Percentiles rank a stretch among this genome's conserved stretches.
Conservation (phyloP, 64 coral and sea anemone genomes). For the Montipora efflorescens region DNA sequence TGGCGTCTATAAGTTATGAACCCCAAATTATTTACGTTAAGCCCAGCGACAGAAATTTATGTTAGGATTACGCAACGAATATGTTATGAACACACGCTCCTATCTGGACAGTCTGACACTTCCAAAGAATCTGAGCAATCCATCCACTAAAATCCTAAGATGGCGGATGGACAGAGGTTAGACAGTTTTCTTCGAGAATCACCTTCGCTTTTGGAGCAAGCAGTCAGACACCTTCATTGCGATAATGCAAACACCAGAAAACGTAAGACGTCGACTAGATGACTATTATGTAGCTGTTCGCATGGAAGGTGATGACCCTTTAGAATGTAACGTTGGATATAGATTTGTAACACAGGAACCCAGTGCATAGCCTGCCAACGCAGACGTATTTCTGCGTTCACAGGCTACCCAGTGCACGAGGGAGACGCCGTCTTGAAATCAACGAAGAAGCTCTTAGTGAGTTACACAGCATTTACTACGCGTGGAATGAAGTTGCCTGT, state of each 20-base stretch:
- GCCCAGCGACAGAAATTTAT: neutral
- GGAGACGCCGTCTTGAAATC: conserved; percentile 53
- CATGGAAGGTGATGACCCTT: conserved; percentile 30
- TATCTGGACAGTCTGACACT: neutral
- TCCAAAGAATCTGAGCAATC: neutral
- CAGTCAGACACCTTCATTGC: conserved; percentile 50
- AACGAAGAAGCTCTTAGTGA: conserved; percentile 27
- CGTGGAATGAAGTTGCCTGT: conserved; percentile 54
- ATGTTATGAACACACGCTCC: conserved; percentile 12
- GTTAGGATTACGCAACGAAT: neutral
- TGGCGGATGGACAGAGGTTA: neutral
- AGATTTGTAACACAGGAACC: conserved; percentile 41
- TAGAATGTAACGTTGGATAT: conserved; percentile 16
- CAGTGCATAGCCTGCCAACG: too few relatives aligned
- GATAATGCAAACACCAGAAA: conserved; percentile 52
- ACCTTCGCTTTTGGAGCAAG: conserved; percentile 23
- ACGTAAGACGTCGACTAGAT: conserved; percentile 50
- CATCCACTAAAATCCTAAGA: neutral
- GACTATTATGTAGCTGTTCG: conserved; percentile 38
- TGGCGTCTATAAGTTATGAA: conserved; percentile 1
- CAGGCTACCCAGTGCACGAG: conserved; percentile 1
- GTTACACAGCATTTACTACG: conserved; percentile 56
- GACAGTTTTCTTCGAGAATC: conserved; percentile 47
- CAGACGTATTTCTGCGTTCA: too few relatives aligned
- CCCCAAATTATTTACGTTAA: conserved; percentile 3